Base-by-base conservation (phyloP, 2,797 vertebrate genomes). In the Naso thynnoides region DNA sequence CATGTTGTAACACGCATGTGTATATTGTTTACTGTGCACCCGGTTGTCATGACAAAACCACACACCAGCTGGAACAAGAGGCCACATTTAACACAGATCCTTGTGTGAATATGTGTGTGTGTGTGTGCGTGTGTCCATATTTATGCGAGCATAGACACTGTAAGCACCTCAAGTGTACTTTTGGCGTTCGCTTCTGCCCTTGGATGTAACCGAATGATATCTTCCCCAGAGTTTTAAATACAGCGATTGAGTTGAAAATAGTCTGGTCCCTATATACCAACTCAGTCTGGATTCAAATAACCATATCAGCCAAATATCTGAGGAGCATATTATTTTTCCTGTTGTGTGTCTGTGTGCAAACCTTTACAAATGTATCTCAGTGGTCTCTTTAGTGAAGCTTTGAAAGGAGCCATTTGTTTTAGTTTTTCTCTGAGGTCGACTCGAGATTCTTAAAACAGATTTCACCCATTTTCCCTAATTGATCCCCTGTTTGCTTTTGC, bases 1-100 rank as follows among this genome's bases (percentile, higher is more conserved):
- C 45, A 63, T 27, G 15, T 10, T 29, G 1, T 27, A 26, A 39
- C 58, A n/a, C 52, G 2, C 45, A 14, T 39, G 29, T 39, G 16
- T 19, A 18, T 49, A 18, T 42, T 76, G 47, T 79, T 64, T 65
- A 67, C 61, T 70, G 67, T 45, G 56, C 41, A 64, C 33, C 57
- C 69, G 61, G 76, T 87, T 85, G 81, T 77, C 72, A 64, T 57
- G 67, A 83, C 63, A 71, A 76, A 63, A 77, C 44, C 80, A 64
- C 47, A 68, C 77, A 66, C 65, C 86, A 83, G 78, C 84, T 84
- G 82, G 73, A 79, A 70, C 39, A 70, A 76, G 71, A 88, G 64
- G 63, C 78, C 82, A 75, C 33, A 70, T 52, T 55, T 50, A 82
- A 90, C 85, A 86, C 79, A 67, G n/a, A 45, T 50, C 27, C 9